Evolutionary conservation across 2,888 invertebrate species (phyloP), one percentile per base, ranked within the genome.

Genomic region (Ferrisia virgata): DNA sequence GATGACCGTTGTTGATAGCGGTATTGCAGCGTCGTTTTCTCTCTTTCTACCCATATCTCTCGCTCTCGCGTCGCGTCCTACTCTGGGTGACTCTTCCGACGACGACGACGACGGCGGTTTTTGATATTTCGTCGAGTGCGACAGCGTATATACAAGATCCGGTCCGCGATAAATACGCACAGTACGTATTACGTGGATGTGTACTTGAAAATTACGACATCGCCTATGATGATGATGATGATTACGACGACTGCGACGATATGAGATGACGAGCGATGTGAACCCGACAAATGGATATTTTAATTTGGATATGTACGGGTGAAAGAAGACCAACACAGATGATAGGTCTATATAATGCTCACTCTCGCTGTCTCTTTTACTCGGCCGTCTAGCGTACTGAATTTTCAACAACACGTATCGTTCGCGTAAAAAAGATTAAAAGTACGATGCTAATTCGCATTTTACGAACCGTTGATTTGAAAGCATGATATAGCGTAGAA

Each of bases 401-500:
- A 58, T 58, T 58, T 64, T 28, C 64, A 64, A 25, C 64, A 28
- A 28, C 64, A 64, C 28, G 28, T 28, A 64, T 64, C 64, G 9
- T 64, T 28, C 64, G 28, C 64, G 64, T 28, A 40, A 79, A 79
- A 64, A 64, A 64, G 64, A 64, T 64, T 64, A 64, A 64, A 64
- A 64, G 64, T 64, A 64, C 64, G 64, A 64, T 64, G 40, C 47
- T 80, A 80, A 47, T 47, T 80, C 43, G 80, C 40, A 53, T 80
- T 80, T 80, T 53, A 47, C 80, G 80, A 82, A 82, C 64, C 64
- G 82, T 58, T 64, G 82, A 82, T 82, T 82, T 39, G 82, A 82
- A 64, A 64, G 64, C 58, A 82, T 64, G 82, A 82, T 64, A 82
- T 69, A 22, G 82, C 64, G 72, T 28, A 18, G 36, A 36, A 76